These are phyloP conservation scores for Aleiodes leptofemur DNA, from an alignment of 2,888 invertebrate genomes.

Conservation along the genomic window DNA sequence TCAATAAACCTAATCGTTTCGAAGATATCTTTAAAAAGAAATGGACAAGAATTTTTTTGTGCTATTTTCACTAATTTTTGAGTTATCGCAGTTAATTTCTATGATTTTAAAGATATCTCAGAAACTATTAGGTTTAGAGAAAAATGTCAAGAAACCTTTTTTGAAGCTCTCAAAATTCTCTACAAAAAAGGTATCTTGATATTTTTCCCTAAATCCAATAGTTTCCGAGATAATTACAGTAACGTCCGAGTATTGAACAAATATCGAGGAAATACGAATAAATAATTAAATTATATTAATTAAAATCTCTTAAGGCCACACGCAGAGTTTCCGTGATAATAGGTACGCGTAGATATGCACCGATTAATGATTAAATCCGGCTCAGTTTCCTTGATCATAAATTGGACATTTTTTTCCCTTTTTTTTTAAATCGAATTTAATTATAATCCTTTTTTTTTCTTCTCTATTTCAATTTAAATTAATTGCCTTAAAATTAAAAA, in stretches of 20 bases:
- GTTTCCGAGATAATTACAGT: not conserved
- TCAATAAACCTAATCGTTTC: too few relatives aligned
- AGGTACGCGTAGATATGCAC: slow-evolving; percentile 57
- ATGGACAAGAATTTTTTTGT: too few relatives aligned
- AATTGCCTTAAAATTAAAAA: slow-evolving; percentile 69
- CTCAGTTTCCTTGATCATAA: slow-evolving; percentile 37
- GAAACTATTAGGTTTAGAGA: too few relatives aligned
- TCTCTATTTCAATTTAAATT: slow-evolving; percentile 18
- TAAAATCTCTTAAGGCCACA: slow-evolving; percentile 27
- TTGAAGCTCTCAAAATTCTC: too few relatives aligned
- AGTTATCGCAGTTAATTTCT: too few relatives aligned
- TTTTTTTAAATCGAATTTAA: slow-evolving; percentile 1
- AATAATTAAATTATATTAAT: slow-evolving; percentile 15
- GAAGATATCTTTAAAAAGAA: too few relatives aligned
- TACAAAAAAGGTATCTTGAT: too few relatives aligned
- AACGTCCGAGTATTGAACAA: not conserved
- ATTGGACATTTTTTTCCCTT: slow-evolving; percentile 13
- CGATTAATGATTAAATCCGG: slow-evolving; percentile 46
- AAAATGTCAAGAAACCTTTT: too few relatives aligned
- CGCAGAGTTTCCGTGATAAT: slow-evolving; percentile 33
- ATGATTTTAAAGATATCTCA: too few relatives aligned
- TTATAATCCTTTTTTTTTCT: slow-evolving; percentile 9
- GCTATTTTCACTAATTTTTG: not conserved
- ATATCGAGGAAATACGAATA: not conserved
- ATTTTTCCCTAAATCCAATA: too few relatives aligned